Conservation (phyloP, 2,888 invertebrate species). For the Chaetogeoica ovagalla region DNA sequence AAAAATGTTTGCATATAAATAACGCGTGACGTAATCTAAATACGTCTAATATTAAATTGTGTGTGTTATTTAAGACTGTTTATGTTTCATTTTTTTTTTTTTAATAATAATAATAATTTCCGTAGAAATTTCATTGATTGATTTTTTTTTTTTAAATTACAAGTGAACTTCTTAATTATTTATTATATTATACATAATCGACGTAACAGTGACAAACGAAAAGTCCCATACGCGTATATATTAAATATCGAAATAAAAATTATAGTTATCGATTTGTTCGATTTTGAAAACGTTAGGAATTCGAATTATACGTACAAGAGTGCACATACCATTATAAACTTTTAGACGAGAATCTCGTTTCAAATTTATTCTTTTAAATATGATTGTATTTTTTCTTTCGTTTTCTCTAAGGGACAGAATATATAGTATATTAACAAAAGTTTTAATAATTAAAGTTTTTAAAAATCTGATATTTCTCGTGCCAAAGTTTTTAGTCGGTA, state of each 20-base stretch:
- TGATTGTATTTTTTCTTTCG: not conserved
- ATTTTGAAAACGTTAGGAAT: not conserved
- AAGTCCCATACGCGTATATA: not conserved
- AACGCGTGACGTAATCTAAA: no score
- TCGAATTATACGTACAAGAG: not conserved
- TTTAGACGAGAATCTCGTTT: not conserved
- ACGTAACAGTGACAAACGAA: no score
- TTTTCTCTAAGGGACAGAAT: not conserved
- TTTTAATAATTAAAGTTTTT: slow-evolving; percentile 25
- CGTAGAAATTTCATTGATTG: slow-evolving; percentile 5
- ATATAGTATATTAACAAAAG: not conserved
- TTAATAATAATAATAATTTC: no score
- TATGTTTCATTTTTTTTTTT: no score
- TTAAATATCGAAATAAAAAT: not conserved
- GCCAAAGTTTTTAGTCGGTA: no score
- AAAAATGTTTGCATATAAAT: not conserved
- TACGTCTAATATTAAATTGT: not conserved
- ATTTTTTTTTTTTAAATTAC: not conserved
- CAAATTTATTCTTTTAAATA: not conserved
- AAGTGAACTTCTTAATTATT: not conserved
- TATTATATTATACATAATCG: no score
- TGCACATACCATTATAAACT: not conserved
- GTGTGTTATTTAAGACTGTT: no score
- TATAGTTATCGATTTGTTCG: not conserved
- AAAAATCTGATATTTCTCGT: not conserved